Evolutionary conservation across 2,113 vertebrate genomes (phyloP).

Genomic region (Crotalus viridis): DNA sequence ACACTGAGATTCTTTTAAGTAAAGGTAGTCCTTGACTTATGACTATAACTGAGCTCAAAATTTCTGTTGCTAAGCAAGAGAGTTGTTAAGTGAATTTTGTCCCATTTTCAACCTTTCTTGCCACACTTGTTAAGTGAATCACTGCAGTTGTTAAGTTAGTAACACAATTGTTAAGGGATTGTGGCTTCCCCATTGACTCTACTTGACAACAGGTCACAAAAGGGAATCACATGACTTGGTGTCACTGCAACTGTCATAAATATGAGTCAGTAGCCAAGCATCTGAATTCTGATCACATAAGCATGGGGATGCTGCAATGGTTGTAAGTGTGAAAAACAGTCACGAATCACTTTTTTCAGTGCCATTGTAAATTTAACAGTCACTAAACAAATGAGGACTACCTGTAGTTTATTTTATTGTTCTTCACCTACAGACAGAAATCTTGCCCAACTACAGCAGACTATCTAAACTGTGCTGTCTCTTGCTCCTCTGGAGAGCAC

Average conservation of each 20-base stretch:
- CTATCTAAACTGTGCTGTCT: background rate
- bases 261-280: background rate
- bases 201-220: background rate
- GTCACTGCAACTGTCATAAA: background rate
- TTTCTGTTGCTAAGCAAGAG: background rate
- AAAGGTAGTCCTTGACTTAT: background rate
- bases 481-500: background rate
- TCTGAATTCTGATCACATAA: background rate
- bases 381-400: background rate
- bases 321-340: background rate
- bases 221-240: background rate
- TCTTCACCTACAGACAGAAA: background rate
- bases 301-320: background rate
- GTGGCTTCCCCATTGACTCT: background rate
- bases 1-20: background rate
- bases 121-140: background rate
- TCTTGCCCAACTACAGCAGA: background rate
- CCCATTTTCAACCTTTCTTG: background rate
- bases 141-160: background rate
- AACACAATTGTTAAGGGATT: background rate
- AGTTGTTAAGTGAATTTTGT: background rate
- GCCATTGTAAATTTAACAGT: background rate
- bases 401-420: background rate
- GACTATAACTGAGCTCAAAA: background rate
- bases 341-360: background rate